Base-by-base conservation (phyloP, 2,113 vertebrate genomes). In the Carassius gibelio region DNA sequence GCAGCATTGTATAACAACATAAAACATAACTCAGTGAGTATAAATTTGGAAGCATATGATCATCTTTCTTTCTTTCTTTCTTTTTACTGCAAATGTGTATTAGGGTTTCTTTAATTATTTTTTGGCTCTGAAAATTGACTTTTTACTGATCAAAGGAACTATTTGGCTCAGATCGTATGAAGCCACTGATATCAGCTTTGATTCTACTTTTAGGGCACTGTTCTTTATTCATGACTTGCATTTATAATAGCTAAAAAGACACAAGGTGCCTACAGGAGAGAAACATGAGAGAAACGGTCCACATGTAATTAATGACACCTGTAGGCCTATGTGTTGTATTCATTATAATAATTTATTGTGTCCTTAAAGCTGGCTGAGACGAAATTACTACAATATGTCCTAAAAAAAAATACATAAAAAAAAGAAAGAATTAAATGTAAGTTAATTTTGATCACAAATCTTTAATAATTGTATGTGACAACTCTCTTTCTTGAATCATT, bases 1-100 rank as follows among this genome's bases (percentile, higher is more conserved):
- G 86, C 62, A 87, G 83, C 61, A 84, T n/a, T 69, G 23, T n/a
- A 86, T 75, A 48, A 75, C 26, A 76, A 36, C 26, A 38, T 14
- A n/a, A 57, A 13, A 8, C 38, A 42, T 10, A 7, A 68, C 14
- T 34, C 13, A 68, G 14, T 5, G 26, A 68, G 11, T 15, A 34
- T 34, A 2, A 7, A 17, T 34, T 0, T 17, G n/a, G 2, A 64
- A 68, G 5, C 14, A 30, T 5, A 5, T 66, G 62, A 30, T 4
- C 8, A 5, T 84, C 17, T 69, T 50, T 83, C 72, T 38, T 23
- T 61, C 55, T 80, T 34, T 85, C 21, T 45, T 21, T 57, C 8
- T 75, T 26, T 45, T n/a, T 79, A 19, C 30, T 10, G 30, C 64
- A 68, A 11, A 61, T n/a, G 21, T 61, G 57, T n/a, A 9, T 21